Percentiles rank a stretch among this genome's conserved stretches.
Conservation (phyloP, 2,113 vertebrate genomes). For the Corydoras sp. region DNA sequence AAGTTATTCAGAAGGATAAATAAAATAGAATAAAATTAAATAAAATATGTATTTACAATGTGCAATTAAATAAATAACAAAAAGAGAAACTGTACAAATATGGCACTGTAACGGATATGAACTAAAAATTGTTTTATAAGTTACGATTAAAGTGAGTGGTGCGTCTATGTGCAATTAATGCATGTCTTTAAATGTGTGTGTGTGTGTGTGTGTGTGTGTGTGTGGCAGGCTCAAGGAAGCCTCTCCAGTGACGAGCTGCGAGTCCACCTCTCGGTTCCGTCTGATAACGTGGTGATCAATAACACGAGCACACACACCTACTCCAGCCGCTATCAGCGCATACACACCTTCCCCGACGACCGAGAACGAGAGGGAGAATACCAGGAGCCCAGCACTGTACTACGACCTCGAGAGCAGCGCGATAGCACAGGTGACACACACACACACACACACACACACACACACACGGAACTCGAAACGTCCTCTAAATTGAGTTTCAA, state of each 20-base stretch:
- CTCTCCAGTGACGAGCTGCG: slow-evolving; percentile 82
- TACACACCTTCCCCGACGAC: slow-evolving; percentile 71
- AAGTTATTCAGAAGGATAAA: too few relatives aligned
- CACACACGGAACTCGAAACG: not conserved
- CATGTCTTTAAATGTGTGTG: not conserved
- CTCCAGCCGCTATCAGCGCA: slow-evolving; percentile 79
- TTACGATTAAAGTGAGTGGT: not conserved
- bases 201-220: not conserved
- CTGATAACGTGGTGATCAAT: slow-evolving; percentile 88
- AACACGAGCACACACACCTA: slow-evolving; percentile 84
- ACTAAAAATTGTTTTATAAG: too few relatives aligned
- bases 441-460: slow-evolving; percentile 25
- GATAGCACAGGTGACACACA: slow-evolving; percentile 70
- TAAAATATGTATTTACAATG: too few relatives aligned
- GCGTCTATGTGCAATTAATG: not conserved
- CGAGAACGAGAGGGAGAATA: slow-evolving; percentile 70
- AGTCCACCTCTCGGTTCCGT: slow-evolving; percentile 80
- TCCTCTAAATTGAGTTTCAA: not conserved
- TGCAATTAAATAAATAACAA: too few relatives aligned
- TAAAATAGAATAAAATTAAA: too few relatives aligned
- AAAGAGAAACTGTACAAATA: too few relatives aligned
- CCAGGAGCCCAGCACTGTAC: slow-evolving; percentile 79
- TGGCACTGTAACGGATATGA: too few relatives aligned
- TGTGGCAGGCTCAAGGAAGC: slow-evolving; percentile 73
- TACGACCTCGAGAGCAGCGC: slow-evolving; percentile 69